Percentiles rank a stretch among this genome's conserved stretches.
These are phyloP conservation scores for Diplodus puntazzo DNA, from an alignment of 2,797 vertebrate genomes.

Conservation along the genomic window DNA sequence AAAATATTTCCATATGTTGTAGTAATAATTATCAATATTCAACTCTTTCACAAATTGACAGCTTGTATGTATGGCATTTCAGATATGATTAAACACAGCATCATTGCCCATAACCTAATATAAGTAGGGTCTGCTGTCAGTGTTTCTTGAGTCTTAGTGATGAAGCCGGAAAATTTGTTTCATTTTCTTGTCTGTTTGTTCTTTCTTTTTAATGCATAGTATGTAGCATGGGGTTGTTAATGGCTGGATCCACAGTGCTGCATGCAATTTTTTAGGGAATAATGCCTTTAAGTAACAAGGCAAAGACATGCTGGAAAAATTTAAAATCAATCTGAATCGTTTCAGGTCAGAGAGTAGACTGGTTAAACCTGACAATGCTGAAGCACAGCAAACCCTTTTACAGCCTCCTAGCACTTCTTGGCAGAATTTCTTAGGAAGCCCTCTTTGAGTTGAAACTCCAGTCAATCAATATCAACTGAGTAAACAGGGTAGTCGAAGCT, in stretches of 20 bases:
- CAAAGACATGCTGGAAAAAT: constrained; percentile 18
- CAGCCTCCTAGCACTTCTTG: constrained; percentile 18
- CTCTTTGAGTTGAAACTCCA: constrained; percentile 32
- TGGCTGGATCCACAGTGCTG: neutral
- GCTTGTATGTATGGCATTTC: constrained; percentile 19
- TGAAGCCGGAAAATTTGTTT: constrained; percentile 2
- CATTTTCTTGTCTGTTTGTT: neutral
- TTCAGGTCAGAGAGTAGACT: constrained; percentile 28
- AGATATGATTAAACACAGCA: constrained; percentile 20
- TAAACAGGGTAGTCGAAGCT: constrained; percentile 19
- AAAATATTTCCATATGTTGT: constrained; percentile 31
- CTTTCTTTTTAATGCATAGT: neutral
- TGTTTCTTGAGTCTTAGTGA: constrained; percentile 3
- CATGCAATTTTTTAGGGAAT: constrained; percentile 8
- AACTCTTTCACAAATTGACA: constrained; percentile 19
- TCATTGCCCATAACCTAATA: constrained; percentile 2
- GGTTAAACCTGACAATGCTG: constrained; percentile 15
- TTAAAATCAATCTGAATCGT: constrained; percentile 38
- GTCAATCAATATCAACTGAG: constrained; percentile 44
- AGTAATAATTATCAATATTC: too few relatives aligned
- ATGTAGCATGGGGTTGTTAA: neutral
- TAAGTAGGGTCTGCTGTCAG: constrained; percentile 14
- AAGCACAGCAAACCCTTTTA: constrained; percentile 19
- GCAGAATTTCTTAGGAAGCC: constrained; percentile 32
- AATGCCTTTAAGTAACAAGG: constrained; percentile 32